These are phyloP conservation scores for Cosmia pyralina DNA, from an alignment of 2,888 invertebrate species.

Conservation along the genomic window DNA sequence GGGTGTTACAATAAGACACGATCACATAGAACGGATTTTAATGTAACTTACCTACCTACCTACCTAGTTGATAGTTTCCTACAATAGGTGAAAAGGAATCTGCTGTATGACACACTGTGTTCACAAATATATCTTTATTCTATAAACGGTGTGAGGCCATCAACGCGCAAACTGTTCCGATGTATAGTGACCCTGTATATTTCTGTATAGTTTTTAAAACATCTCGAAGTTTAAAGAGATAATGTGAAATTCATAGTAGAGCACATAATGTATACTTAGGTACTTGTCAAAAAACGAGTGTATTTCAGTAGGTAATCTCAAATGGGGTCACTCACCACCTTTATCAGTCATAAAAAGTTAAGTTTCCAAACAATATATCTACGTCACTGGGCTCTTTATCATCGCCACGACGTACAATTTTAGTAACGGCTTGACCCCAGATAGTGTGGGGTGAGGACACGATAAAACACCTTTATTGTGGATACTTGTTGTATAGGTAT, in stretches of 20 bases:
- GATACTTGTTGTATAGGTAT: slow-evolving; percentile 36
- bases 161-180: background rate
- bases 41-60: background rate
- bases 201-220: background rate
- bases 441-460: slow-evolving; percentile 53
- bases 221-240: slow-evolving; percentile 13
- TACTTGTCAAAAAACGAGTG: slow-evolving; percentile 32
- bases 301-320: slow-evolving; percentile 55
- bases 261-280: slow-evolving; percentile 8
- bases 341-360: slow-evolving; percentile 51
- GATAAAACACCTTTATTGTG: slow-evolving; percentile 71
- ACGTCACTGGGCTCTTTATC: slow-evolving; percentile 67
- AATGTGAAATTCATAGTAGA: slow-evolving; percentile 26
- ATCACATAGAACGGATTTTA: background rate
- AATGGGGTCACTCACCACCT: slow-evolving; percentile 67
- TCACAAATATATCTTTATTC: background rate
- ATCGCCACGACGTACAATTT: slow-evolving; percentile 51
- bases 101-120: background rate
- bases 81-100: background rate
- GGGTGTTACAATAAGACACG: background rate
- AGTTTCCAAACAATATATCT: slow-evolving; percentile 47
- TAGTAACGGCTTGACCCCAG: slow-evolving; percentile 61
- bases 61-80: background rate
- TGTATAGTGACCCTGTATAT: background rate
- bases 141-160: background rate